phyloP scores from a whole-genome alignment of 1,140 invertebrate genomes.

The Venturia canescens region DNA sequence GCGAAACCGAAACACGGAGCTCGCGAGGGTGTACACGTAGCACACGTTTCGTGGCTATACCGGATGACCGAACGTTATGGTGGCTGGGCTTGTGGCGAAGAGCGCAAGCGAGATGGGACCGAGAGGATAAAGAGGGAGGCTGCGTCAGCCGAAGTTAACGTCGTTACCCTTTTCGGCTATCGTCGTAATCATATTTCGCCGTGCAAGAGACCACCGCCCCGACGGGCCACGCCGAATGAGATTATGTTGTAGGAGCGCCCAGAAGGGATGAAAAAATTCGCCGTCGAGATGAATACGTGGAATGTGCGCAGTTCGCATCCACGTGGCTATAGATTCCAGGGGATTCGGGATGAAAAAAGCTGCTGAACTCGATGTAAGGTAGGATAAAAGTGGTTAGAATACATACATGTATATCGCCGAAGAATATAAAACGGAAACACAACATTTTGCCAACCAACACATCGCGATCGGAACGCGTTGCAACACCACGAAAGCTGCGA shows the following conservation, averaged over 20 bases:
- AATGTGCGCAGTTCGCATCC: neutral
- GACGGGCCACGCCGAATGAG: slow-evolving; percentile 8
- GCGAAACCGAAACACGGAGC: neutral
- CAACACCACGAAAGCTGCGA: slow-evolving; percentile 13
- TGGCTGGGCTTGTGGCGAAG: neutral
- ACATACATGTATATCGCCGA: neutral
- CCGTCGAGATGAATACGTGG: neutral
- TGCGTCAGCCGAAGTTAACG: slow-evolving; percentile 61
- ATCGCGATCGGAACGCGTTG: neutral
- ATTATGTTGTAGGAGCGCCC: slow-evolving; percentile 40
- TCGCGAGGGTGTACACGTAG: neutral
- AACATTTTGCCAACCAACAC: neutral
- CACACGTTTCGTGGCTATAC: slow-evolving; percentile 19
- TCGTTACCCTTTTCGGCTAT: slow-evolving; percentile 62
- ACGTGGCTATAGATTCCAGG: neutral
- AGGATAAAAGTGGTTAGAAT: slow-evolving; percentile 4
- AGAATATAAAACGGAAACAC: slow-evolving; percentile 15
- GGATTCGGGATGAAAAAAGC: slow-evolving; percentile 9
- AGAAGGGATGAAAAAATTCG: slow-evolving; percentile 34
- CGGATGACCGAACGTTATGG: slow-evolving; percentile 42
- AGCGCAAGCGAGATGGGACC: neutral
- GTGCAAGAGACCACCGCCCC: slow-evolving; percentile 55
- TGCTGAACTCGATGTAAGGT: neutral
- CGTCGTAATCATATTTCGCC: slow-evolving; percentile 65
- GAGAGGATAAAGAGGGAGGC: slow-evolving; percentile 30